A percentile compares a stretch with the other conserved stretches of the same genome.
Conservation (phyloP, 2,113 vertebrate species). For the Pipa parva region DNA sequence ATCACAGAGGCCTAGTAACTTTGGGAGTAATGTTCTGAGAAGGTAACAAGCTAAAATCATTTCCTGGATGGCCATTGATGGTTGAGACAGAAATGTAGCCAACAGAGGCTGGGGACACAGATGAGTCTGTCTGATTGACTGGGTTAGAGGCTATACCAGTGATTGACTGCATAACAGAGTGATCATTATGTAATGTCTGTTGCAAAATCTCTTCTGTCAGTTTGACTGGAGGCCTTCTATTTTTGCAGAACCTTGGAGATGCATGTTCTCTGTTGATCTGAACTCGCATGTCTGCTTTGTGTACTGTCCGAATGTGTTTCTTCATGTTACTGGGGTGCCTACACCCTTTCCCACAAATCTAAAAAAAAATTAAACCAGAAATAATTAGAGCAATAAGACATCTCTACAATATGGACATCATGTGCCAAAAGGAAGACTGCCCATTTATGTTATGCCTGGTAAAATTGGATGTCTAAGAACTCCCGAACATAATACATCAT, state of each 20-base stretch:
- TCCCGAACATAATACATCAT: too few relatives aligned
- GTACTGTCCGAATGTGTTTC: conserved; percentile 44
- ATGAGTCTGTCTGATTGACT: conserved; percentile 19
- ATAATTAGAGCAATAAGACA: neutral
- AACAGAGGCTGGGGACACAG: conserved; percentile 18
- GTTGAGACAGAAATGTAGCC: conserved; percentile 19
- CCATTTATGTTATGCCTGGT: too few relatives aligned
- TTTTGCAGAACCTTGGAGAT: conserved; percentile 39
- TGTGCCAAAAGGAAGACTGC: too few relatives aligned
- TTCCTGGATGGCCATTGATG: neutral
- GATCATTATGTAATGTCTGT: neutral
- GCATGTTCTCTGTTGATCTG: conserved; percentile 45
- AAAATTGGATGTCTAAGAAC: too few relatives aligned
- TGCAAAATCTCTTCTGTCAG: neutral
- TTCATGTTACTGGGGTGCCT: conserved; percentile 46
- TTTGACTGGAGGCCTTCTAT: conserved; percentile 24
- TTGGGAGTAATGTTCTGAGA: conserved; percentile 19
- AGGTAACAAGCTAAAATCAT: conserved; percentile 2
- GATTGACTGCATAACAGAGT: neutral
- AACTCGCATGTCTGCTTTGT: conserved; percentile 43
- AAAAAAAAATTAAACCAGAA: neutral
- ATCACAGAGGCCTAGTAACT: neutral
- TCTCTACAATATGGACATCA: too few relatives aligned
- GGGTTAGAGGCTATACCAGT: neutral
- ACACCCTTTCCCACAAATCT: conserved; percentile 31